Evolutionary conservation across 2,113 vertebrate species (phyloP).

Genomic region (Lethenteron camtschaticum): DNA sequence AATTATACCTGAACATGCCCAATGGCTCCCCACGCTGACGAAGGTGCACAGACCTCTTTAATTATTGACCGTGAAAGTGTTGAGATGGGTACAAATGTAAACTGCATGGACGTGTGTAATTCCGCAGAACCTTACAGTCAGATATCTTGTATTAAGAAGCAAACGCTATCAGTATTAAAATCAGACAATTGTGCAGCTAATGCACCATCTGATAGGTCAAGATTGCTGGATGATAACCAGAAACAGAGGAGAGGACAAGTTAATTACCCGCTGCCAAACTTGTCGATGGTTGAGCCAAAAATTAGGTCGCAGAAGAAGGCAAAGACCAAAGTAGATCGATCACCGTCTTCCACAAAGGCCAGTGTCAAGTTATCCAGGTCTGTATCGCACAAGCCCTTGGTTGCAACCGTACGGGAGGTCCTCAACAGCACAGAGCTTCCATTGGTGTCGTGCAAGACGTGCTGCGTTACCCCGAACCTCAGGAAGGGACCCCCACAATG

Average conservation of each 20-base stretch:
- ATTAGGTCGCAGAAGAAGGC: slow-evolving; percentile 40
- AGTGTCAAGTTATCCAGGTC: slow-evolving; percentile 5
- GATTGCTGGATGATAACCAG: slow-evolving; percentile 7
- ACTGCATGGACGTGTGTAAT: neutral
- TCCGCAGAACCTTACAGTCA: neutral
- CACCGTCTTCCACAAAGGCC: slow-evolving; percentile 30
- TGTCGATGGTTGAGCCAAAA: slow-evolving; percentile 53
- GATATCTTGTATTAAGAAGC: no score
- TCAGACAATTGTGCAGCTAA: neutral
- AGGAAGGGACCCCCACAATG: slow-evolving; percentile 7
- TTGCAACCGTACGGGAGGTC: slow-evolving; percentile 8
- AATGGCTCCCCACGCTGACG: neutral
- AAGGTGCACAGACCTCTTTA: neutral
- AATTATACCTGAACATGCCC: neutral
- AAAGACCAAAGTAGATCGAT: slow-evolving; percentile 22
- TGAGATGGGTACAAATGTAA: neutral
- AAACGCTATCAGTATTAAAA: no score
- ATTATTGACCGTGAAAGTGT: neutral
- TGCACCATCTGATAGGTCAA: neutral
- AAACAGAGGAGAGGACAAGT: slow-evolving; percentile 31
- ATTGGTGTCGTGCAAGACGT: slow-evolving; percentile 60
- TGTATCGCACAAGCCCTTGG: slow-evolving; percentile 13
- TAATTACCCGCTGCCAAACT: slow-evolving; percentile 44
- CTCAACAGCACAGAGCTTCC: slow-evolving; percentile 34
- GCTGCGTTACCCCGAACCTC: slow-evolving; percentile 16